phyloP scores from a whole-genome alignment of 2,113 vertebrate genomes.

The Sebastes schlegelii region DNA sequence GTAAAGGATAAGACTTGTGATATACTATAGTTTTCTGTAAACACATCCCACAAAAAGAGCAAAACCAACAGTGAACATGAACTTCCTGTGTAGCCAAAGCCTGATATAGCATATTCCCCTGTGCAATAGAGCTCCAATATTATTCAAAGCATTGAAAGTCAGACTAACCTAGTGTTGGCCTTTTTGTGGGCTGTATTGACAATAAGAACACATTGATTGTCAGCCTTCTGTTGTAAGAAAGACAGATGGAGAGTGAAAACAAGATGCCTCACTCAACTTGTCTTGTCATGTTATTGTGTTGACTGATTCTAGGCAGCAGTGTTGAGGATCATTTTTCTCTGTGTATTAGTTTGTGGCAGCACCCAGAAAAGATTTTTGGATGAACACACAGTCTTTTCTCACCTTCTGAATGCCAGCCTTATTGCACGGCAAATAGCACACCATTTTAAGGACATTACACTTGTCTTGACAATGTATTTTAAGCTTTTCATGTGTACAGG shows the following conservation, averaged over 20 bases:
- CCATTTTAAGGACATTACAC: too few relatives aligned
- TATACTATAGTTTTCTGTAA: background rate
- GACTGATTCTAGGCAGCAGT: background rate
- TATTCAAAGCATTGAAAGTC: background rate
- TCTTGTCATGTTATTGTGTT: background rate
- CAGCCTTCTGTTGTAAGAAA: constrained; percentile 7
- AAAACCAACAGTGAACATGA: background rate
- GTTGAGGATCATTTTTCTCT: too few relatives aligned
- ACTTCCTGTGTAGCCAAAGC: background rate
- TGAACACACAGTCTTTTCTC: too few relatives aligned
- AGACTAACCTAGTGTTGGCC: background rate
- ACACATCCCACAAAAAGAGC: background rate
- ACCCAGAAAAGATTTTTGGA: too few relatives aligned
- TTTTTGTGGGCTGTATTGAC: constrained; percentile 12
- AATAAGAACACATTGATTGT: constrained; percentile 1
- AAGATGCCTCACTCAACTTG: background rate
- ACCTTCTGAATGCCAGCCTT: too few relatives aligned
- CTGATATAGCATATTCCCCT: background rate
- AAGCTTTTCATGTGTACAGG: too few relatives aligned
- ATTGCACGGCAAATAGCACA: too few relatives aligned
- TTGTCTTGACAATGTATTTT: too few relatives aligned
- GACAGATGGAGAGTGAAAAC: background rate
- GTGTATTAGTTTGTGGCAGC: too few relatives aligned
- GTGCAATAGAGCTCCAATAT: background rate
- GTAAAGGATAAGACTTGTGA: background rate